These are phyloP conservation scores for Sicus ferrugineus DNA, from an alignment of 2,888 invertebrate genomes.

Conservation along the genomic window DNA sequence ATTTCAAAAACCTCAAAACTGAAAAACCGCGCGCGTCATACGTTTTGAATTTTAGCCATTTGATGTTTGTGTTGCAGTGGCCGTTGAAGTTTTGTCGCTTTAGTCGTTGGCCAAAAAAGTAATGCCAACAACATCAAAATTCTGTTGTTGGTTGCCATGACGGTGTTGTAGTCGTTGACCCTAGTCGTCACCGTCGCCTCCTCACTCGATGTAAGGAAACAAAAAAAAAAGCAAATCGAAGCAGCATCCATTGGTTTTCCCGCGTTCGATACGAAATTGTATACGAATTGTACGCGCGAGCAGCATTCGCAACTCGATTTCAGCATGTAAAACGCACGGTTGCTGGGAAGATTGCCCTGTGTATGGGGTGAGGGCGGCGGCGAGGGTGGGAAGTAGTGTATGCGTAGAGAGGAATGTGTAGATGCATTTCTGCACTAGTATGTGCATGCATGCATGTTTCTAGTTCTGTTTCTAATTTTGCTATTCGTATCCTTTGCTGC, in stretches of 20 bases:
- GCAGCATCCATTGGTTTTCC: neutral
- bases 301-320: conserved; percentile 29
- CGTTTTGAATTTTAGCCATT: conserved; percentile 27
- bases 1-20: conserved; percentile 30
- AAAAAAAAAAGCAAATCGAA: neutral
- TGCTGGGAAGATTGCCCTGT: neutral
- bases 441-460: neutral
- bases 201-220: neutral
- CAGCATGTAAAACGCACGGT: neutral
- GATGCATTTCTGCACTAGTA: neutral
- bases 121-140: conserved; percentile 9
- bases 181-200: neutral
- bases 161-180: too few species aligned
- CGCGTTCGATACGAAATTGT: conserved; percentile 13
- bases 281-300: conserved; percentile 4
- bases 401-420: neutral
- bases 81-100: neutral
- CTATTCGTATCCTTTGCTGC: neutral
- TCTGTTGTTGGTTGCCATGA: neutral
- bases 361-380: neutral
- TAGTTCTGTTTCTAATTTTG: neutral
- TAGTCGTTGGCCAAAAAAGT: conserved; percentile 17
- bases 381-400: neutral
- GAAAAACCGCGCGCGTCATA: conserved; percentile 25
- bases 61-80: conserved; percentile 5